phyloP scores from a whole-genome alignment of 2,888 invertebrate genomes.

The Lordiphosa andalusiaca region DNA sequence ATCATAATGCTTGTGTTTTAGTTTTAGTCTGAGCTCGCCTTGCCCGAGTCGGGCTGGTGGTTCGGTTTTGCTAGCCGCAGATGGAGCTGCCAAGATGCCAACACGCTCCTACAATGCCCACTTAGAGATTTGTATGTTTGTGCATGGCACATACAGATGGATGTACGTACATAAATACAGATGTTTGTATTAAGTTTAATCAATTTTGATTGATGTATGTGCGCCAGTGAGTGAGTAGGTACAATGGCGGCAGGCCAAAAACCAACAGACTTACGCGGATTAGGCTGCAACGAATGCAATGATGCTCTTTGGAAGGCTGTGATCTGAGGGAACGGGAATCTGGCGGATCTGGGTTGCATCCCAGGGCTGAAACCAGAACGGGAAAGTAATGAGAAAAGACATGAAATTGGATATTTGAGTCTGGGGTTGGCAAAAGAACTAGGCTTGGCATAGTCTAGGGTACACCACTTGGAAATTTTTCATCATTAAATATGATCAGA shows the following conservation, averaged over 20 bases:
- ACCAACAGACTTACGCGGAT: constrained; percentile 9
- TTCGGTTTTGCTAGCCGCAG: constrained; percentile 41
- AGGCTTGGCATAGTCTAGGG: too few relatives aligned
- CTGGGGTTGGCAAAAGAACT: too few relatives aligned
- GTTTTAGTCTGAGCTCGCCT: constrained; percentile 40
- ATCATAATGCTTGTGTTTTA: constrained; percentile 61
- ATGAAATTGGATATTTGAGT: too few relatives aligned
- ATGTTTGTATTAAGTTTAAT: constrained; percentile 51
- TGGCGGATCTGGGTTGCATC: too few relatives aligned
- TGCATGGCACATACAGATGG: constrained; percentile 24
- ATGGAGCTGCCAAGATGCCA: constrained; percentile 67
- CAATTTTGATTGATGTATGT: constrained; percentile 70
- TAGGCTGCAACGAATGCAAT: constrained; percentile 13
- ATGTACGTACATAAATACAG: constrained; percentile 15
- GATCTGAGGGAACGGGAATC: too few relatives aligned
- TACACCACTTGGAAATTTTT: too few relatives aligned
- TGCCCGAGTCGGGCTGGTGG: constrained; percentile 36
- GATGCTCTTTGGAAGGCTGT: constrained; percentile 9
- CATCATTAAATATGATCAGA: too few relatives aligned
- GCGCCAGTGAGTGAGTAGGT: constrained; percentile 19
- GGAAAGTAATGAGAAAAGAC: too few relatives aligned
- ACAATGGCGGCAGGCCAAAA: constrained; percentile 12
- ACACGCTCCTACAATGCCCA: constrained; percentile 61
- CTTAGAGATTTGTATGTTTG: constrained; percentile 39
- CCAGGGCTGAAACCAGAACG: too few relatives aligned